phyloP scores from a whole-genome alignment of 2,888 invertebrate genomes.

The Agrochola circellaris region DNA sequence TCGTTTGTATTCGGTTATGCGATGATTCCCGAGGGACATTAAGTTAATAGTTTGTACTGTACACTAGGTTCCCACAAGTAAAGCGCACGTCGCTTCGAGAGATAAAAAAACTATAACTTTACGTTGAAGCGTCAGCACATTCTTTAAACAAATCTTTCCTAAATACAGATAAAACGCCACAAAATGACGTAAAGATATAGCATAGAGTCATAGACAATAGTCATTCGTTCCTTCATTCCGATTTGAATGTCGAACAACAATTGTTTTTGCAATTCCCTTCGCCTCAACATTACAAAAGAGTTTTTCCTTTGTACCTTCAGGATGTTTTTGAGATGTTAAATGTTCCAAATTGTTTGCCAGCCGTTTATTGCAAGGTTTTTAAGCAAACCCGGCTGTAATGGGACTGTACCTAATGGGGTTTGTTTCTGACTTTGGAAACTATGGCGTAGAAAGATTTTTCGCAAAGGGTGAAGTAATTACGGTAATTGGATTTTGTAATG shows the following conservation, averaged over 20 bases:
- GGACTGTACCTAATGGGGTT: constrained; percentile 26
- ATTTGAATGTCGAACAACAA: constrained; percentile 34
- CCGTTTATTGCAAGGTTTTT: constrained; percentile 46
- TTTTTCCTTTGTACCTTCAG: constrained; percentile 54
- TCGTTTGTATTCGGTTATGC: no score
- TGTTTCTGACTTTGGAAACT: constrained; percentile 13
- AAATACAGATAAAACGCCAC: constrained; percentile 3
- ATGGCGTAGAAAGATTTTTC: neutral
- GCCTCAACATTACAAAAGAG: constrained; percentile 55
- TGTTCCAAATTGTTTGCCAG: constrained; percentile 65
- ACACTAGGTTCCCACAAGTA: no score
- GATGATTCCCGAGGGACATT: no score
- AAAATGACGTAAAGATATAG: neutral
- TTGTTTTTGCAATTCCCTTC: constrained; percentile 9
- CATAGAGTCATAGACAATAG: constrained; percentile 16
- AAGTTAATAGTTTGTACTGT: no score
- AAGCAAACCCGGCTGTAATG: constrained; percentile 27
- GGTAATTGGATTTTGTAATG: neutral
- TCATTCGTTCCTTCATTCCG: constrained; percentile 1
- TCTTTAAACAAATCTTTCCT: neutral
- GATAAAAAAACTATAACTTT: no score
- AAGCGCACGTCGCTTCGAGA: no score
- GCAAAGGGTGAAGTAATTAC: neutral
- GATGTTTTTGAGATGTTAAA: constrained; percentile 64
- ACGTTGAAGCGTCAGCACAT: no score